These are phyloP conservation scores for Sesamia inferens DNA, from an alignment of 2,888 invertebrate species.

Conservation along the genomic window DNA sequence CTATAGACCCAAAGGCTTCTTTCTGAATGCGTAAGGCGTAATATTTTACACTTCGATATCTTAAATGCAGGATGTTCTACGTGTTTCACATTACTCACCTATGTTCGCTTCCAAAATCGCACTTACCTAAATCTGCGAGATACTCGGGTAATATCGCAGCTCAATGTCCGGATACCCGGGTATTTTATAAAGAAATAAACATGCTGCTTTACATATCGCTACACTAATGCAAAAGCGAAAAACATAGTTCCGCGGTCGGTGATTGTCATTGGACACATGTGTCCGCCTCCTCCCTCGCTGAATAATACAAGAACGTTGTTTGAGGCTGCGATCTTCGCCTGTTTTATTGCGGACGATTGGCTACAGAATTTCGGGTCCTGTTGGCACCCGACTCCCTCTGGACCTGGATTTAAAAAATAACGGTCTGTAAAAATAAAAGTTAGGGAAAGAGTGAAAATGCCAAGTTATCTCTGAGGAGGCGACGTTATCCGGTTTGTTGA, in stretches of 20 bases:
- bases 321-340: constrained; percentile 78
- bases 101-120: constrained; percentile 46
- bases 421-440: constrained; percentile 54
- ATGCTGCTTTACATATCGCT: constrained; percentile 57
- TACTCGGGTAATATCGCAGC: constrained; percentile 36
- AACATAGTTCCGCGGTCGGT: constrained; percentile 66
- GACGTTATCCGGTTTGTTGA: constrained; percentile 66
- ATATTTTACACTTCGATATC: constrained; percentile 80
- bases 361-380: constrained; percentile 71
- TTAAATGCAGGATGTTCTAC: constrained; percentile 76
- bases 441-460: constrained; percentile 59
- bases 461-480: constrained; percentile 60
- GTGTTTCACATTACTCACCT: constrained; percentile 72
- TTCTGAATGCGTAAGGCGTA: constrained; percentile 73
- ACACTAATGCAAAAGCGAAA: constrained; percentile 62
- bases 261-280: constrained; percentile 83
- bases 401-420: constrained; percentile 71
- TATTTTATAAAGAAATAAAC: constrained; percentile 61
- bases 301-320: constrained; percentile 84
- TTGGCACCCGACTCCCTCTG: constrained; percentile 62
- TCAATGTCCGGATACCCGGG: constrained; percentile 26
- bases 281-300: constrained; percentile 75
- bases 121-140: constrained; percentile 55
- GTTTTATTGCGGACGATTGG: constrained; percentile 85
- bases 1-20: constrained; percentile 65